These are phyloP conservation scores for Microctenopoma steveboyesi DNA, from an alignment of 2,797 vertebrate species.

Conservation along the genomic window DNA sequence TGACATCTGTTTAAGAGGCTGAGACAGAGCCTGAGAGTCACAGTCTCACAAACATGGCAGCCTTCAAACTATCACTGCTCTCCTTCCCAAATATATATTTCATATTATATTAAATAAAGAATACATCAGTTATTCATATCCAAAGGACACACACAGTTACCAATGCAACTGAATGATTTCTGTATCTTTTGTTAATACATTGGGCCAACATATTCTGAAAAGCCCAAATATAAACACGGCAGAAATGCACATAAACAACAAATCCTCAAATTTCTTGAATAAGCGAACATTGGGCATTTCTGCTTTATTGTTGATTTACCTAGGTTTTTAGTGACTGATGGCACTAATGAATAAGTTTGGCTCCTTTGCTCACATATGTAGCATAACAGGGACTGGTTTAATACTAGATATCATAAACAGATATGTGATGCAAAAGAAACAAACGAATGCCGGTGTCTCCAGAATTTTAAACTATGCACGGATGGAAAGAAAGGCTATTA, in stretches of 20 bases:
- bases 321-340: background rate
- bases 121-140: too few relatives aligned
- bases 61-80: too few relatives aligned
- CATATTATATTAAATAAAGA: too few relatives aligned
- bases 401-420: background rate
- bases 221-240: too few relatives aligned
- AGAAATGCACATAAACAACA: background rate
- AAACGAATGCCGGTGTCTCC: background rate
- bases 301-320: background rate
- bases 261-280: background rate
- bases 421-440: slow-evolving; percentile 13
- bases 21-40: too few relatives aligned
- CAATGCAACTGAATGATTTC: too few relatives aligned
- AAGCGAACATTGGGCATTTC: background rate
- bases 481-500: background rate
- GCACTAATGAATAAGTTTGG: background rate
- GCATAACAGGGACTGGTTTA: background rate
- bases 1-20: too few relatives aligned
- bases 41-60: too few relatives aligned
- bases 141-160: too few relatives aligned
- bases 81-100: too few relatives aligned
- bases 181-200: too few relatives aligned
- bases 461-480: background rate
- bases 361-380: background rate
- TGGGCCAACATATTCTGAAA: too few relatives aligned